Base-by-base conservation (phyloP, 1,140 invertebrate species). In the Drosophila orosa region DNA sequence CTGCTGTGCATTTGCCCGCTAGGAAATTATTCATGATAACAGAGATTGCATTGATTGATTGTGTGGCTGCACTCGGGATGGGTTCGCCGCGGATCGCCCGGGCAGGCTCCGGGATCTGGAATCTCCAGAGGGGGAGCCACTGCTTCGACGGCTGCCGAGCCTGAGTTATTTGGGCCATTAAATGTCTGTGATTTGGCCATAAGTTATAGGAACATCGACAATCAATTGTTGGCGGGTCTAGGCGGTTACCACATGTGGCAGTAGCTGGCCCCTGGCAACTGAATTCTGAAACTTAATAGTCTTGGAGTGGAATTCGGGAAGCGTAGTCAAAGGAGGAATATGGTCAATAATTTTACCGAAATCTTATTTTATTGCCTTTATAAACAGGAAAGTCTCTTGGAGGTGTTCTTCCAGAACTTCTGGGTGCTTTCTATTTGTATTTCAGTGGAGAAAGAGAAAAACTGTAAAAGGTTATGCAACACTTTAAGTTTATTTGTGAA, bases 21-120 rank as follows among this genome's bases (percentile, higher is more conserved):
- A 86, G 82, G 82, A 86, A 86, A 87, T 86, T 86, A 86, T 86
- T 86, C 82, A 86, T 86, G 82, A 86, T 86, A 86, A 86, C 82
- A 86, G 74, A 86, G 82, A 86, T 86, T 86, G 82, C 82, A 86
- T 86, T 86, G 82, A 86, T 86, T 86, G 82, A 86, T 86, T 86
- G 82, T 74, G 78, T 68, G 78, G 74, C 56, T 74, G 71, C 69
- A 63, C 72, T 68, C 37, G 72, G 74, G 59, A 65, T 78, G 76
- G 67, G 59, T 50, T 57, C 42, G 63, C 37, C 71, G 24, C 31
- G 66, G 42, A 50, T 61, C 33, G 42, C 57, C 73, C 54, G 56
- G 57, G 37, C 40, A 33, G 24, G 39, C 56, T 24, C 40, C 19
- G n/a, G 40, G 39, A 37, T 50, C 19, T 35, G 24, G 35, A 9